Evolutionary conservation across 2,888 invertebrate genomes (phyloP).

Genomic region (Mamestra brassicae): DNA sequence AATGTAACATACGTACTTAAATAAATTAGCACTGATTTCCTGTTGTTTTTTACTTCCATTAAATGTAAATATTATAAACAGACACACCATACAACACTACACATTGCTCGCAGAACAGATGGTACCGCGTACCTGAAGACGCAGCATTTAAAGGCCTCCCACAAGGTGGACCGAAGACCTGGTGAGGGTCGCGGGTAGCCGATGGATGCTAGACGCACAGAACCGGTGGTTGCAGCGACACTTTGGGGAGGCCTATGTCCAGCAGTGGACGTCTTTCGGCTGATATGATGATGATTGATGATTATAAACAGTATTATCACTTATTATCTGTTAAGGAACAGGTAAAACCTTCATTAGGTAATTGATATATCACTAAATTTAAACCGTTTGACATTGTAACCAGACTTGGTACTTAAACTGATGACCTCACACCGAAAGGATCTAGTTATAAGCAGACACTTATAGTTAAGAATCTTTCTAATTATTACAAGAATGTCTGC

Average conservation of each 20-base stretch:
- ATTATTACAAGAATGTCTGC: constrained; percentile 39
- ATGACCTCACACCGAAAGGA: background rate
- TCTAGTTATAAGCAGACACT: constrained; percentile 11
- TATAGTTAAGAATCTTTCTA: constrained; percentile 24
- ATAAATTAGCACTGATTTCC: constrained; percentile 10
- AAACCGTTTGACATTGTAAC: constrained; percentile 4
- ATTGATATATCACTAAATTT: background rate
- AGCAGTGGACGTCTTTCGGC: too few species aligned
- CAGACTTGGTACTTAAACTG: background rate
- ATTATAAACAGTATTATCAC: background rate
- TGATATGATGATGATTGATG: too few species aligned
- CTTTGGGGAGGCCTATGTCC: too few species aligned
- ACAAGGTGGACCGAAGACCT: too few species aligned
- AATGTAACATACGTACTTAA: background rate
- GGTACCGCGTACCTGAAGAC: too few species aligned
- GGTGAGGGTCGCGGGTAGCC: too few species aligned
- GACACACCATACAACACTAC: too few species aligned
- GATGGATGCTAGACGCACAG: too few species aligned
- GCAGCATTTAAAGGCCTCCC: too few species aligned
- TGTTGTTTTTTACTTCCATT: background rate
- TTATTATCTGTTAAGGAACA: background rate
- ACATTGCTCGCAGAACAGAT: too few species aligned
- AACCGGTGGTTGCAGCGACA: too few species aligned
- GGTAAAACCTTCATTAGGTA: constrained; percentile 2
- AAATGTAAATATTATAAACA: background rate